Base-by-base conservation (phyloP, 1,140 invertebrate genomes). In the Eriosoma lanigerum region DNA sequence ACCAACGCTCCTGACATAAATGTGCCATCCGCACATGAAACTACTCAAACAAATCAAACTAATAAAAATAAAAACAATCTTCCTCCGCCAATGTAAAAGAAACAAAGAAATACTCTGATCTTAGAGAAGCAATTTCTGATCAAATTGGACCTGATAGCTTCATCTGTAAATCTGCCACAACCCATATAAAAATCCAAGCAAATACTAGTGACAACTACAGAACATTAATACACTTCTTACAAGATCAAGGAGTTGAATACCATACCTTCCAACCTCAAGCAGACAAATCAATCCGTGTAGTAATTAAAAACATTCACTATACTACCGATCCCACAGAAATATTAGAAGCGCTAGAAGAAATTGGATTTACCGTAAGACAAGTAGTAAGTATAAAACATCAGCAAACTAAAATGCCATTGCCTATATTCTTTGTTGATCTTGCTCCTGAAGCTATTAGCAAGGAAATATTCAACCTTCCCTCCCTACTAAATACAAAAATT, bases 351-450 rank as follows among this genome's bases (percentile, higher is more conserved):
- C n/a, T n/a, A n/a, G n/a, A n/a, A n/a, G n/a, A n/a, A n/a, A n/a
- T n/a, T n/a, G n/a, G n/a, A n/a, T n/a, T n/a, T n/a, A n/a, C n/a
- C n/a, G n/a, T n/a, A n/a, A n/a, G n/a, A n/a, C n/a, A 58, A 21
- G 38, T 81, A 1, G 9, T 8, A 19, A 68, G 52, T 13, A 81
- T 84, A 6, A 80, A 82, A 83, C 38, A n/a, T n/a, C n/a, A n/a
- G n/a, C n/a, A n/a, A n/a, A 60, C 82, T 56, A 85, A 85, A 75
- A 76, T 82, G 38, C 84, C 83, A 38, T 82, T 85, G 13, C 82
- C 84, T 3, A 70, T 85, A 73, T 86, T 86, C 68, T 85, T 83
- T 76, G 80, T 86, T 15, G 84, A 86, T 72, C 48, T 86, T 44
- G 82, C 84, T 81, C 85, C 83, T 15, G 78, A 82, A 19, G 82